A percentile compares a stretch with the other conserved stretches of the same genome.
phyloP scores from a whole-genome alignment of 2,888 invertebrate genomes.

The Fragum fragum region DNA sequence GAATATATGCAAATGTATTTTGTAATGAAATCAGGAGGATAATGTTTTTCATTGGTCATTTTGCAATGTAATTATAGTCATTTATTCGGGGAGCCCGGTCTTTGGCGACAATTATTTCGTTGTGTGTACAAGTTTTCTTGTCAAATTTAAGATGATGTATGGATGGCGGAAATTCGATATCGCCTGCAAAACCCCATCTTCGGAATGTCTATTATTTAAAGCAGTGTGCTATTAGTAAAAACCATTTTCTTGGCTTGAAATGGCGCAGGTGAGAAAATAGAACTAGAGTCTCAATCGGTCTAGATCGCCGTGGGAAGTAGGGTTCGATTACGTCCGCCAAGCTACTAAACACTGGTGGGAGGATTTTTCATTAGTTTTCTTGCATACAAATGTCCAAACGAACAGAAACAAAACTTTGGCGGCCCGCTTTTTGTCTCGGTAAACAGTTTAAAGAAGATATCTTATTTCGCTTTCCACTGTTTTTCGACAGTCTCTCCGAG shows the following conservation, averaged over 20 bases:
- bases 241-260: slow-evolving; percentile 54
- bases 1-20: slow-evolving; percentile 72
- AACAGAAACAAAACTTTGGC: slow-evolving; percentile 62
- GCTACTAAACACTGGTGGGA: slow-evolving; percentile 63
- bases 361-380: slow-evolving; percentile 66
- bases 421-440: slow-evolving; percentile 59
- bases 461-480: slow-evolving; percentile 53
- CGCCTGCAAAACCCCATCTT: slow-evolving; percentile 65
- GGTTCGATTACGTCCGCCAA: slow-evolving; percentile 61
- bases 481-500: slow-evolving; percentile 41
- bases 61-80: slow-evolving; percentile 68
- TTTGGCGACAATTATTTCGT: slow-evolving; percentile 63
- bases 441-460: slow-evolving; percentile 53
- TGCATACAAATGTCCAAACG: slow-evolving; percentile 59
- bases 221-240: slow-evolving; percentile 62
- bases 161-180: slow-evolving; percentile 52
- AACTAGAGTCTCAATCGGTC: slow-evolving; percentile 37
- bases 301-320: slow-evolving; percentile 63
- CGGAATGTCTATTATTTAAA: slow-evolving; percentile 61
- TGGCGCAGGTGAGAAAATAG: slow-evolving; percentile 66
- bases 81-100: slow-evolving; percentile 53
- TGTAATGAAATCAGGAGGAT: slow-evolving; percentile 68
- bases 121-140: slow-evolving; percentile 69
- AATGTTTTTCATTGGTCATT: slow-evolving; percentile 68
- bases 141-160: slow-evolving; percentile 71